Conservation (phyloP, 2,888 invertebrate genomes). For the Dioctria linearis region DNA sequence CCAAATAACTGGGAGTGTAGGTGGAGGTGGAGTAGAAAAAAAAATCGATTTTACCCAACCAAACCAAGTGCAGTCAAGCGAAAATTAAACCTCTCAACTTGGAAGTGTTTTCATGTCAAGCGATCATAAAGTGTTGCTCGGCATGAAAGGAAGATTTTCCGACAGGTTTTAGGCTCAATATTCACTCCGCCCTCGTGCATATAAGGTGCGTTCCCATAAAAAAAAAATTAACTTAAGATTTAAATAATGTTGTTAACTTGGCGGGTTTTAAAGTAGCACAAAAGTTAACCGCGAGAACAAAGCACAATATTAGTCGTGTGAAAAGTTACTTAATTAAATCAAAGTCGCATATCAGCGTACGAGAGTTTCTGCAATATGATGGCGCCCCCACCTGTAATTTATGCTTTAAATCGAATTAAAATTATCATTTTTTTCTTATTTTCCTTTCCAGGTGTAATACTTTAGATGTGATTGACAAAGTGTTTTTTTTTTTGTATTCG, state of each 20-base stretch:
- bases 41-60: conserved; percentile 25
- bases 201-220: no score
- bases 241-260: no score
- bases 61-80: not conserved
- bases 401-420: conserved; percentile 30
- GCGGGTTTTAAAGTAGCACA: no score
- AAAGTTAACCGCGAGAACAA: no score
- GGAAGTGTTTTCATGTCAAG: conserved; percentile 31
- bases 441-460: conserved; percentile 23
- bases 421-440: not conserved
- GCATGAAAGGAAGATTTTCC: conserved; percentile 33
- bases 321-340: conserved; percentile 26
- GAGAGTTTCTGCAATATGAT: conserved; percentile 22
- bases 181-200: not conserved
- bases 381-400: not conserved
- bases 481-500: not conserved
- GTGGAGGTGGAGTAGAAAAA: conserved; percentile 23
- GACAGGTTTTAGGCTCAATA: conserved; percentile 4
- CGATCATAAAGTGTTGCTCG: conserved; percentile 32
- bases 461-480: conserved; percentile 23
- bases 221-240: no score
- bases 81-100: conserved; percentile 6
- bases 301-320: no score
- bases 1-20: not conserved
- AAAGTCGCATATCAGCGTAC: not conserved